phyloP scores from a whole-genome alignment of 1,140 invertebrate genomes.

The Stenopsyche tienmushanensis region DNA sequence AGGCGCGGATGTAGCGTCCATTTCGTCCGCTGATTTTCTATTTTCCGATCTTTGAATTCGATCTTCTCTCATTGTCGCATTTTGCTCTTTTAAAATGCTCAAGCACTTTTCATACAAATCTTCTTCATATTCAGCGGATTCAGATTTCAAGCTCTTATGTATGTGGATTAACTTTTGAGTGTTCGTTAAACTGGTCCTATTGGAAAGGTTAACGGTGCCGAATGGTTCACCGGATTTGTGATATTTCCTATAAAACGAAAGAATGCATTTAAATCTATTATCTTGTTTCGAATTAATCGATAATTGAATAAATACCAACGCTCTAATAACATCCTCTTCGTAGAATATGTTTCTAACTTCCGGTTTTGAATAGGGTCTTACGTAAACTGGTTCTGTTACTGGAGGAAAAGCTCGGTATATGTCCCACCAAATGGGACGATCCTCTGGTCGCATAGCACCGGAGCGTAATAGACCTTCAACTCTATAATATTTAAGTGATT shows the following conservation, averaged over 20 bases:
- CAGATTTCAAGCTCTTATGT: conserved; percentile 57
- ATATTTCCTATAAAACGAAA: conserved; percentile 59
- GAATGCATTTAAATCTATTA: conserved; percentile 13
- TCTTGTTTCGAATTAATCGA: conserved; percentile 13
- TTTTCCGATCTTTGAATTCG: too few species aligned
- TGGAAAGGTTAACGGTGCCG: conserved; percentile 55
- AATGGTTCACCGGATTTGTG: conserved; percentile 58
- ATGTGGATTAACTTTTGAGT: conserved; percentile 62
- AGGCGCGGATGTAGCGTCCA: too few species aligned
- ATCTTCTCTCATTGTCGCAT: too few species aligned
- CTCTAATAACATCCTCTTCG: conserved; percentile 70
- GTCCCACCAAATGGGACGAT: conserved; percentile 88
- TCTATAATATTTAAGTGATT: conserved; percentile 55
- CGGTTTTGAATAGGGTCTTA: conserved; percentile 58
- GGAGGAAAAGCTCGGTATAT: conserved; percentile 86
- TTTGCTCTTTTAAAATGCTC: conserved; percentile 41
- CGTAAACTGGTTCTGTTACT: conserved; percentile 70
- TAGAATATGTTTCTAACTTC: conserved; percentile 11
- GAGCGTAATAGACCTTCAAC: conserved; percentile 71
- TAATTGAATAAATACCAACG: conserved; percentile 60
- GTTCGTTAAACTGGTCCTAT: conserved; percentile 52
- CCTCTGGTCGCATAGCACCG: conserved; percentile 72
- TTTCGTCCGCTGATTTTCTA: too few species aligned
- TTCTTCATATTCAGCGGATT: conserved; percentile 54
- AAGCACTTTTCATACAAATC: conserved; percentile 50